These are phyloP conservation scores for Acanthopleura granulata DNA, from an alignment of 2,888 invertebrate genomes.

Conservation along the genomic window DNA sequence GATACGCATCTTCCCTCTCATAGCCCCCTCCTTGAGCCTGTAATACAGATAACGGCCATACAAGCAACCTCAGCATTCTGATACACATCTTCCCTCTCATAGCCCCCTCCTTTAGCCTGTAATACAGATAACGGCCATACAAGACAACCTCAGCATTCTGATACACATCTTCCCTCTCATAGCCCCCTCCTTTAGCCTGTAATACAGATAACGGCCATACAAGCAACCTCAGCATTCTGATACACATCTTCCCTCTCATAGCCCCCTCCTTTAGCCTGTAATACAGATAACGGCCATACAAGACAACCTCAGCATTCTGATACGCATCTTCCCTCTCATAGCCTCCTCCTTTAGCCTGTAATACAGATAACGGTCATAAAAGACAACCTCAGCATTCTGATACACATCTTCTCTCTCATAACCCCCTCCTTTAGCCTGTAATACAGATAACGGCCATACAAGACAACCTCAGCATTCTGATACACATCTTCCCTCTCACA, in stretches of 20 bases:
- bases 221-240: constrained; percentile 87
- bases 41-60: constrained; percentile 24
- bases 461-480: constrained; percentile 96
- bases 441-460: constrained; percentile 71
- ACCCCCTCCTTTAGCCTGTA: constrained; percentile 92
- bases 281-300: constrained; percentile 65
- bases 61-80: constrained; percentile 90
- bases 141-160: constrained; percentile 87
- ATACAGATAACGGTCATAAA: constrained; percentile 65
- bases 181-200: constrained; percentile 95
- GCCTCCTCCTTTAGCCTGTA: constrained; percentile 92
- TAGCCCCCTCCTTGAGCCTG: constrained; percentile 97
- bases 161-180: constrained; percentile 97
- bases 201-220: no score
- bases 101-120: constrained; percentile 95
- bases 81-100: constrained; percentile 97
- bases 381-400: constrained; percentile 96
- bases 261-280: constrained; percentile 92
- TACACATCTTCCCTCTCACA: constrained; percentile 98
- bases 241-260: constrained; percentile 98
- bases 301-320: constrained; percentile 96
- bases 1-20: constrained; percentile 96
- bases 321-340: constrained; percentile 98
- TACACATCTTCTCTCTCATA: constrained; percentile 98
- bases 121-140: no score